Conservation (phyloP, 2,113 vertebrate species). For the Bambusicola thoracicus region DNA sequence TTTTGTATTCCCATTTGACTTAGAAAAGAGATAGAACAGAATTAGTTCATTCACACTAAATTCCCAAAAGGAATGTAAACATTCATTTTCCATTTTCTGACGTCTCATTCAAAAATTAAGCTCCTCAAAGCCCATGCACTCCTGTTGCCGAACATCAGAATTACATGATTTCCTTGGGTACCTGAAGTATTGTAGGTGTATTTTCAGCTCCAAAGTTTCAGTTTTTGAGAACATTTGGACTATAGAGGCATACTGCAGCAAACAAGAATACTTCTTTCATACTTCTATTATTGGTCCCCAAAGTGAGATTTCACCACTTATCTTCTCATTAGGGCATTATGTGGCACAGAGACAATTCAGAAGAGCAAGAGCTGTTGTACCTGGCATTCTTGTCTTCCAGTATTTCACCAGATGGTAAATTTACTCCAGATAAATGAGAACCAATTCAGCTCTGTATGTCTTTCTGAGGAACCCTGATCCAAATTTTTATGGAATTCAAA, state of each 20-base stretch:
- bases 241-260: rapidly evolving
- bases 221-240: background rate
- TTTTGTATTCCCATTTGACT: background rate
- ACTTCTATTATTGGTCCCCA: background rate
- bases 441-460: background rate
- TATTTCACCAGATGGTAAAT: background rate
- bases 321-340: rapidly evolving
- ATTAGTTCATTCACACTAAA: background rate
- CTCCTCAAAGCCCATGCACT: background rate
- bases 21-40: background rate
- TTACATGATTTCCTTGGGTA: background rate
- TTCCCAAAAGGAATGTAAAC: background rate
- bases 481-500: background rate
- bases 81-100: background rate
- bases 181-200: background rate
- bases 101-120: background rate
- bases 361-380: background rate
- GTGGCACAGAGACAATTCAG: background rate
- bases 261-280: background rate
- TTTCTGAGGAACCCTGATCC: background rate
- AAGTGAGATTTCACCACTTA: background rate
- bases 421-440: background rate
- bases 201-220: background rate
- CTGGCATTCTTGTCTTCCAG: background rate
- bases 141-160: background rate